These are phyloP conservation scores for Sebastes reedi DNA, from an alignment of 2,797 vertebrate genomes.

Conservation along the genomic window DNA sequence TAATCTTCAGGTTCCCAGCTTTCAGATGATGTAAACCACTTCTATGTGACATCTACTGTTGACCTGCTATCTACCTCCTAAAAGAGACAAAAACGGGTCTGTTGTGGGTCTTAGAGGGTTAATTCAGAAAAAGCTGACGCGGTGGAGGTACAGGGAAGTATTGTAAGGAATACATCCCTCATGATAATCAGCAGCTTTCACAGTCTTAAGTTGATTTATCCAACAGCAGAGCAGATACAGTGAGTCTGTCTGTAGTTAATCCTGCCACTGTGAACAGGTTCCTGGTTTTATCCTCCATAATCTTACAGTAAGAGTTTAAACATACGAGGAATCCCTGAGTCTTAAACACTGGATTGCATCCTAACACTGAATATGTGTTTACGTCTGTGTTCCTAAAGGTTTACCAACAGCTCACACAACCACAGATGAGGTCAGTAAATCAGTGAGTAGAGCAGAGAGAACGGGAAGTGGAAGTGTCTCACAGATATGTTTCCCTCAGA, in stretches of 20 bases:
- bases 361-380: slow-evolving; percentile 8
- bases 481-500: slow-evolving; percentile 17
- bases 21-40: no score
- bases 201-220: slow-evolving; percentile 19
- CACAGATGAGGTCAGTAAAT: neutral
- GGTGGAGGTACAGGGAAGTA: neutral
- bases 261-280: slow-evolving; percentile 33
- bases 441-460: neutral
- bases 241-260: slow-evolving; percentile 27
- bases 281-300: slow-evolving; percentile 26
- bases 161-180: neutral
- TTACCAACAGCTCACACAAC: neutral
- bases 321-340: neutral
- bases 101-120: no score
- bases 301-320: slow-evolving; percentile 31
- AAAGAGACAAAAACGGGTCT: no score
- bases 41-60: no score
- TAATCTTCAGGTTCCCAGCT: no score
- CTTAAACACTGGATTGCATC: slow-evolving; percentile 4
- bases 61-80: no score
- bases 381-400: neutral
- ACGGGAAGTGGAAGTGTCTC: slow-evolving; percentile 37
- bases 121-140: neutral
- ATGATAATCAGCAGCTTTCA: slow-evolving; percentile 26
- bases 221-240: slow-evolving; percentile 11